Evolutionary conservation across 2,113 vertebrate genomes (phyloP).

Genomic region (Pipra filicauda): DNA sequence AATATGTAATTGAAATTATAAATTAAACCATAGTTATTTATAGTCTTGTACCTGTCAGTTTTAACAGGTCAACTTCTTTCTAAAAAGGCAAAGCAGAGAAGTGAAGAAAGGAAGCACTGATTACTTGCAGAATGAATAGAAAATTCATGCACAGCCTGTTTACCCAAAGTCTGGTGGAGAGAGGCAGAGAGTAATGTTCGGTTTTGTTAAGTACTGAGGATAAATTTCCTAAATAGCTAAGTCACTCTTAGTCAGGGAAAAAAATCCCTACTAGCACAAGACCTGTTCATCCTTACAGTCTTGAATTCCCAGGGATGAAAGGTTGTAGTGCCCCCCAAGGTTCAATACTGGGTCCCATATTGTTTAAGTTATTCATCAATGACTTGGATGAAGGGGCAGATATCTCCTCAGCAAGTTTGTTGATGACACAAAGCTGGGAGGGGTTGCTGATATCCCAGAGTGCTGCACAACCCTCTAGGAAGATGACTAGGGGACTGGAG

Average conservation of each 20-base stretch:
- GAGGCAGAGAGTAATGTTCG: background rate
- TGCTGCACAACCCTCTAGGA: background rate
- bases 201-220: background rate
- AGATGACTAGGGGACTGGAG: background rate
- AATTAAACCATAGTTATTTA: background rate
- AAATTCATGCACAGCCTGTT: background rate
- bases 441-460: background rate
- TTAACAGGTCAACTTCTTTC: background rate
- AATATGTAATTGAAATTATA: background rate
- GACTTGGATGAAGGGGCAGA: background rate
- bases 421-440: background rate
- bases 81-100: background rate
- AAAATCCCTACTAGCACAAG: background rate
- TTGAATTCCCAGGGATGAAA: background rate
- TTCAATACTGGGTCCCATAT: background rate
- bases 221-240: background rate
- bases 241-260: background rate
- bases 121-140: background rate
- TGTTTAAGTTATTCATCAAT: background rate
- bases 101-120: background rate
- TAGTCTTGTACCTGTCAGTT: background rate
- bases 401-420: background rate
- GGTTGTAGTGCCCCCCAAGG: background rate
- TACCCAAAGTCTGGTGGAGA: background rate
- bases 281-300: background rate